Conservation (phyloP, 1,140 invertebrate species). For the Temnothorax curvispinosus region DNA sequence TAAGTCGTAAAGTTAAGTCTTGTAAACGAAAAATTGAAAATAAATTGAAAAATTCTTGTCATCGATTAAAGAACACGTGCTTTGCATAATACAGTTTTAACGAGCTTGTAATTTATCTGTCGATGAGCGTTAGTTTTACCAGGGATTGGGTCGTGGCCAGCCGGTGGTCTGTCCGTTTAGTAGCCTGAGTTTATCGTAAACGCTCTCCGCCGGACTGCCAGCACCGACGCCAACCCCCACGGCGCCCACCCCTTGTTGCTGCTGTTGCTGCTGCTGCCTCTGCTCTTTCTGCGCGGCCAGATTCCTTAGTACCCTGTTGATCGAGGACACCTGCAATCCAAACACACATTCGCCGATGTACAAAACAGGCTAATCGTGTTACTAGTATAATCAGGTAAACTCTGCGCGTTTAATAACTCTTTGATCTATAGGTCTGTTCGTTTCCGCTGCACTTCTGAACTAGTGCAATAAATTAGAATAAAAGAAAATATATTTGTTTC, state of each 20-base stretch:
- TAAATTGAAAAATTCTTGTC: neutral
- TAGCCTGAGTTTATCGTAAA: constrained; percentile 94
- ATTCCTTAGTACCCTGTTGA: constrained; percentile 98
- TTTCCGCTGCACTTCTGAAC: neutral
- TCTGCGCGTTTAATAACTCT: neutral
- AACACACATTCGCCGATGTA: neutral
- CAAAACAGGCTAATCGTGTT: neutral
- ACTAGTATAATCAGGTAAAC: neutral
- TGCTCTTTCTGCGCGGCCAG: constrained; percentile 96
- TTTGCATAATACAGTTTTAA: neutral
- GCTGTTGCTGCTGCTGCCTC: constrained; percentile 85
- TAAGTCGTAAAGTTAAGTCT: neutral
- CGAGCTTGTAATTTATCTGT: neutral
- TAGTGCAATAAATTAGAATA: no score
- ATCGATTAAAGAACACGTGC: neutral
- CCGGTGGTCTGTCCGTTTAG: constrained; percentile 92
- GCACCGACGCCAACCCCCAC: constrained; percentile 84
- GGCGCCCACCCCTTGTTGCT: constrained; percentile 80
- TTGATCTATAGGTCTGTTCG: neutral
- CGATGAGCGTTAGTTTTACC: constrained; percentile 81
- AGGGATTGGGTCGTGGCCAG: constrained; percentile 87
- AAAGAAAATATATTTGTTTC: no score
- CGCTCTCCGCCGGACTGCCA: constrained; percentile 86
- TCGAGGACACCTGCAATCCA: constrained; percentile 96
- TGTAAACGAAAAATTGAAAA: neutral